These are phyloP conservation scores for Camarhynchus parvulus DNA, from an alignment of 2,113 vertebrate species.

Conservation along the genomic window DNA sequence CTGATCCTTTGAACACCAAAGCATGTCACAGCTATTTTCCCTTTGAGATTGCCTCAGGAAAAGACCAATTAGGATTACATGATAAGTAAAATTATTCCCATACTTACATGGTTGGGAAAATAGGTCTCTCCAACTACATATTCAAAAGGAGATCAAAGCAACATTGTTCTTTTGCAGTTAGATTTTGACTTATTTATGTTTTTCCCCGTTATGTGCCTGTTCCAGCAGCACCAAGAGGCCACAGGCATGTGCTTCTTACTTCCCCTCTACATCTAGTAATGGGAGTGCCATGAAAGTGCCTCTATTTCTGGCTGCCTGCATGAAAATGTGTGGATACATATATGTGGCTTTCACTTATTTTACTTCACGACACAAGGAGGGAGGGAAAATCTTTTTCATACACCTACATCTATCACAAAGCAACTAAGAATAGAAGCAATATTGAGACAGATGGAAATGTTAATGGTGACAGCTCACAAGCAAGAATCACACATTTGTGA, in stretches of 20 bases:
- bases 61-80: slow-evolving; percentile 26
- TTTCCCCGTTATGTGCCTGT: not conserved
- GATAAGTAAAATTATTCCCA: slow-evolving; percentile 7
- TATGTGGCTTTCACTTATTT: slow-evolving; percentile 33
- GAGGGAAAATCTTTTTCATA: slow-evolving; percentile 56
- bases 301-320: not conserved
- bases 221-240: not conserved
- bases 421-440: slow-evolving; percentile 73
- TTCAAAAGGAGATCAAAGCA: slow-evolving; percentile 31
- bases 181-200: slow-evolving; percentile 22
- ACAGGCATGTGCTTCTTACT: not conserved
- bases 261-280: not conserved
- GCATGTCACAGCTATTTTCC: not conserved
- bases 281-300: not conserved
- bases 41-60: slow-evolving; percentile 6
- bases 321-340: not conserved
- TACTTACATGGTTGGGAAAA: slow-evolving; percentile 9
- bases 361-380: slow-evolving; percentile 17
- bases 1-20: not conserved
- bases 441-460: slow-evolving; percentile 74
- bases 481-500: slow-evolving; percentile 72
- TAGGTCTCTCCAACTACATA: not conserved
- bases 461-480: slow-evolving; percentile 73
- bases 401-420: slow-evolving; percentile 67
- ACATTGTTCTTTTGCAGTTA: not conserved